phyloP scores from a whole-genome alignment of 2,113 vertebrate species.

The Toxostoma redivivum region DNA sequence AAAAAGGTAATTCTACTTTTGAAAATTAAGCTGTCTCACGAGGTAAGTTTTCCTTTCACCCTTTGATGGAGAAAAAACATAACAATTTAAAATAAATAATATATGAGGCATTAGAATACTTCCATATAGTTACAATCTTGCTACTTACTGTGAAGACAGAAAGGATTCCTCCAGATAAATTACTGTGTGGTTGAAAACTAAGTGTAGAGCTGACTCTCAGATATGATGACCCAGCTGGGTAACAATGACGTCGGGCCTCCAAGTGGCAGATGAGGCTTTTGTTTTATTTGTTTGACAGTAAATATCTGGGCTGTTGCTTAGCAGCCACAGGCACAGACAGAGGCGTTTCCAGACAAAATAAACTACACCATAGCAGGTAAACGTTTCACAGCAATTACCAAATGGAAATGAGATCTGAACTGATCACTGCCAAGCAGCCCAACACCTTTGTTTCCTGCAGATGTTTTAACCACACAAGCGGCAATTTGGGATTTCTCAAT shows the following conservation, averaged over 20 bases:
- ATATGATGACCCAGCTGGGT: neutral
- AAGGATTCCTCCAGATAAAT: neutral
- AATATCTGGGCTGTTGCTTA: constrained; percentile 62
- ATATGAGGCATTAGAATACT: neutral
- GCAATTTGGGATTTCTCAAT: neutral
- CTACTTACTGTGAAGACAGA: neutral
- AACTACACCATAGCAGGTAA: constrained; percentile 43
- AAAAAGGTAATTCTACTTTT: neutral
- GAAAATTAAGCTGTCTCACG: neutral
- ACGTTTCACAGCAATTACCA: constrained; percentile 38
- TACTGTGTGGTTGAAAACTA: neutral
- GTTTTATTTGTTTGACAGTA: constrained; percentile 58
- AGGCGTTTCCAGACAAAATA: constrained; percentile 35
- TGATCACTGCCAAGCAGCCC: neutral
- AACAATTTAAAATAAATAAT: constrained; percentile 3
- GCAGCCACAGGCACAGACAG: constrained; percentile 43
- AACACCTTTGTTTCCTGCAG: constrained; percentile 11
- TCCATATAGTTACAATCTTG: neutral
- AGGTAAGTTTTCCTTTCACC: neutral
- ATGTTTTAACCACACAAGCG: neutral
- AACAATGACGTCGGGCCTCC: neutral
- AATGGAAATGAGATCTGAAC: constrained; percentile 31
- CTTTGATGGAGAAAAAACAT: neutral
- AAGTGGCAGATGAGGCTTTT: constrained; percentile 42
- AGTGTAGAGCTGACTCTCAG: neutral